Percentiles rank a stretch among this genome's conserved stretches.
phyloP scores from a whole-genome alignment of 2,888 invertebrate species.

The Bombylius major region DNA sequence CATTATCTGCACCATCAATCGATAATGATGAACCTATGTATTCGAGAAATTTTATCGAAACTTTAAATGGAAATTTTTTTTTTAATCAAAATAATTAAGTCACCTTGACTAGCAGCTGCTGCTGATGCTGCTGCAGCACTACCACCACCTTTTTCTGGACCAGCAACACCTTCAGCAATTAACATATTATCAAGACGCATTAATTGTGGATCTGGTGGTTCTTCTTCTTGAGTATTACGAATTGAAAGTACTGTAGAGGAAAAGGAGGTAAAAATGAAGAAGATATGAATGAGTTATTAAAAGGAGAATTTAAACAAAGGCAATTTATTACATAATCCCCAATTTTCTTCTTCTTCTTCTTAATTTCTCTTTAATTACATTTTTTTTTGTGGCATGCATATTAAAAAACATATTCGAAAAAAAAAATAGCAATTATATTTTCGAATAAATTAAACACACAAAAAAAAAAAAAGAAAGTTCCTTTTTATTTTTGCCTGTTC shows the following conservation, averaged over 20 bases:
- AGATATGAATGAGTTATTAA: background rate
- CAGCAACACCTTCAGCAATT: slow-evolving; percentile 94
- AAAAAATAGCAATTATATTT: no score
- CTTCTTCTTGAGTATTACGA: slow-evolving; percentile 94
- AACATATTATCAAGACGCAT: slow-evolving; percentile 99
- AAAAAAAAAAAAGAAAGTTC: no score
- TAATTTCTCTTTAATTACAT: no score
- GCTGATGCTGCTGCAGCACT: slow-evolving; percentile 82
- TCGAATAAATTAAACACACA: no score
- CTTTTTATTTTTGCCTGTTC: no score
- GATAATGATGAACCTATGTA: slow-evolving; percentile 30
- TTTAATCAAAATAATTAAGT: slow-evolving; percentile 13
- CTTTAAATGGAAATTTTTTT: background rate
- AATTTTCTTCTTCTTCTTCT: no score
- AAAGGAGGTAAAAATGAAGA: background rate
- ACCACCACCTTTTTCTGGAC: slow-evolving; percentile 85
- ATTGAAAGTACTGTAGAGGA: slow-evolving; percentile 67
- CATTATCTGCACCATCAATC: slow-evolving; percentile 62
- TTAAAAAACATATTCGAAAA: no score
- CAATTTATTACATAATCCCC: no score
- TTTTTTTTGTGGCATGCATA: no score
- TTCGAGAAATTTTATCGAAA: slow-evolving; percentile 6
- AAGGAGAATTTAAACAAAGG: no score
- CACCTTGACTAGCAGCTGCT: slow-evolving; percentile 69
- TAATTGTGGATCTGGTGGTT: slow-evolving; percentile 94